phyloP scores from a whole-genome alignment of 2,888 invertebrate genomes.

The Agrochola lychnidis region DNA sequence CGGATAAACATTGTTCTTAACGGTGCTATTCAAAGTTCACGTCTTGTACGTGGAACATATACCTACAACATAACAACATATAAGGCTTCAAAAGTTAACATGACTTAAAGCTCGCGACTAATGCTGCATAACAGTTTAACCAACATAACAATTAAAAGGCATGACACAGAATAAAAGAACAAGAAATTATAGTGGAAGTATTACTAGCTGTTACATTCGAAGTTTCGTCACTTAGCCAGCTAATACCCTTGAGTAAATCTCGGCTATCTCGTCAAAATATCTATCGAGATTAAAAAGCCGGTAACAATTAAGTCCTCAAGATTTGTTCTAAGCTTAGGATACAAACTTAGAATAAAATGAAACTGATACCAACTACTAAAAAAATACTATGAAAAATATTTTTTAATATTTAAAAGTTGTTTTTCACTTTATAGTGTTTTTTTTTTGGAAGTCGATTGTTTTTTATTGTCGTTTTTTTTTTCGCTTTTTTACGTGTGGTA shows the following conservation, averaged over 20 bases:
- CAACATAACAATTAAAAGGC: neutral
- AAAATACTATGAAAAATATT: too few species aligned
- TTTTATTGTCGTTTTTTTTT: too few species aligned
- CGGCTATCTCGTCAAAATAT: neutral
- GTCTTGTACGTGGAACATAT: neutral
- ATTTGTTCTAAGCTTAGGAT: neutral
- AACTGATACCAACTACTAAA: neutral
- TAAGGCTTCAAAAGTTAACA: neutral
- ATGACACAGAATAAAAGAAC: neutral
- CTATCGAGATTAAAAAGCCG: neutral
- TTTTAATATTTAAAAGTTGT: too few species aligned
- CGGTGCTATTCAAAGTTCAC: constrained; percentile 20
- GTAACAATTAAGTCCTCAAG: neutral
- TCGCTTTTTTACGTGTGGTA: too few species aligned
- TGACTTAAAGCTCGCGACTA: too few species aligned
- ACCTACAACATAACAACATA: neutral
- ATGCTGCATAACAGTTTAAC: neutral
- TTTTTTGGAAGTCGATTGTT: too few species aligned
- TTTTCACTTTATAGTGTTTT: too few species aligned
- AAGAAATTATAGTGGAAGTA: neutral
- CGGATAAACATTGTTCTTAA: constrained; percentile 1
- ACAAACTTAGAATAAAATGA: neutral
- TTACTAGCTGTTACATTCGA: neutral
- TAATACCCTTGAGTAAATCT: neutral
- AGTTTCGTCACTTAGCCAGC: neutral